Conservation (phyloP, 2,113 vertebrate species). For the Atlantisia rogersi region DNA sequence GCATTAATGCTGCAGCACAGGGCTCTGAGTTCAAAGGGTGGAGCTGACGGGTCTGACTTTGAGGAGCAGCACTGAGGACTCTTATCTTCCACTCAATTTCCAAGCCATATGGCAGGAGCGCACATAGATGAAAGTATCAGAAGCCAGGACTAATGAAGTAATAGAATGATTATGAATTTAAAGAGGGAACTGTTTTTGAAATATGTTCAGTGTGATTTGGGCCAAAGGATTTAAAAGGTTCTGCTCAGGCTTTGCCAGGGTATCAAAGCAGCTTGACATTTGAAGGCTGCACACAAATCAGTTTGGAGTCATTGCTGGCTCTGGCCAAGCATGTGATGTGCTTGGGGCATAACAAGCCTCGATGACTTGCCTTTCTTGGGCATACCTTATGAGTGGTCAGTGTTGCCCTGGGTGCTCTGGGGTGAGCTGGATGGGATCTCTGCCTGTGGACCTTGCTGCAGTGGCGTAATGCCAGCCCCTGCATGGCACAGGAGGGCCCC, state of each 20-base stretch:
- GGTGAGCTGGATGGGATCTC: background rate
- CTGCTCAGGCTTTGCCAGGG: background rate
- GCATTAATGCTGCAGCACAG: conserved; percentile 35
- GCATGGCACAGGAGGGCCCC: fast-evolving
- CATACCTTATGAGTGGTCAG: background rate
- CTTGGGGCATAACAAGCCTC: background rate
- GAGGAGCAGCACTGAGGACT: background rate
- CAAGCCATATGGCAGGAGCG: conserved; percentile 38
- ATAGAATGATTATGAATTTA: background rate
- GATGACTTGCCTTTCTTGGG: background rate
- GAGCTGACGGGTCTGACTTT: conserved; percentile 13
- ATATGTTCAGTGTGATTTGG: background rate
- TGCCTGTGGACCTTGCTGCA: background rate
- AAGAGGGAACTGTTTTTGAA: background rate
- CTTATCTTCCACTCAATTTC: conserved; percentile 34
- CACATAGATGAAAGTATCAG: conserved; percentile 23
- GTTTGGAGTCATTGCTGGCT: background rate
- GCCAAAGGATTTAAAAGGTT: background rate
- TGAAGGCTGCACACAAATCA: background rate
- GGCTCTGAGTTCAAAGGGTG: conserved; percentile 61
- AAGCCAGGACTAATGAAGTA: conserved; percentile 35
- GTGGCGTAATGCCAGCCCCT: fast-evolving
- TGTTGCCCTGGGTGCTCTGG: fast-evolving
- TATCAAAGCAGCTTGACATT: background rate
- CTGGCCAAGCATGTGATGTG: background rate